These are phyloP conservation scores for Phaonia tiefii DNA, from an alignment of 2,888 invertebrate species.

Conservation along the genomic window DNA sequence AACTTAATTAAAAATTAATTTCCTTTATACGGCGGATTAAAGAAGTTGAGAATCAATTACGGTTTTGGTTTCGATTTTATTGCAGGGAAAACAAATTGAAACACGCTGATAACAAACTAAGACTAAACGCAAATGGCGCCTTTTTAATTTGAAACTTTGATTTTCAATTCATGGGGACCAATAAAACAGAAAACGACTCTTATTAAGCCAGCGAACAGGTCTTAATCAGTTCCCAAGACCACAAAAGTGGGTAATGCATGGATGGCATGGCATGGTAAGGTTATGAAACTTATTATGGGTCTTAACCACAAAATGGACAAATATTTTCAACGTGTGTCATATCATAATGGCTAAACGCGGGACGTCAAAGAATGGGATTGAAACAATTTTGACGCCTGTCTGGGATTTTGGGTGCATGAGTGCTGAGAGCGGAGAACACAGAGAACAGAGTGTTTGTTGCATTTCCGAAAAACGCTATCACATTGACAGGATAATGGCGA, in stretches of 20 bases:
- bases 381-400: conserved; percentile 68
- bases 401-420: conserved; percentile 29
- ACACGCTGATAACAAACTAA: conserved; percentile 6
- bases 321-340: conserved; percentile 50
- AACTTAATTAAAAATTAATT: conserved; percentile 65
- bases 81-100: conserved; percentile 31
- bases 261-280: neutral
- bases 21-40: neutral
- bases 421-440: too few relatives aligned
- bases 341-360: conserved; percentile 28
- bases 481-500: conserved; percentile 68
- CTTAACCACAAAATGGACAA: conserved; percentile 56
- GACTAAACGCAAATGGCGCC: conserved; percentile 13
- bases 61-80: conserved; percentile 10
- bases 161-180: neutral
- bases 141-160: neutral
- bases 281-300: neutral
- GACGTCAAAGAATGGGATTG: neutral
- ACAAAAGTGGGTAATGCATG: neutral
- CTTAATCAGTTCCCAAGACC: conserved; percentile 10
- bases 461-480: conserved; percentile 58
- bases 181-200: conserved; percentile 27
- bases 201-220: conserved; percentile 32
- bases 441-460: too few relatives aligned
- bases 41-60: neutral